These are phyloP conservation scores for Cantharis rufa DNA, from an alignment of 2,888 invertebrate species.

Conservation along the genomic window DNA sequence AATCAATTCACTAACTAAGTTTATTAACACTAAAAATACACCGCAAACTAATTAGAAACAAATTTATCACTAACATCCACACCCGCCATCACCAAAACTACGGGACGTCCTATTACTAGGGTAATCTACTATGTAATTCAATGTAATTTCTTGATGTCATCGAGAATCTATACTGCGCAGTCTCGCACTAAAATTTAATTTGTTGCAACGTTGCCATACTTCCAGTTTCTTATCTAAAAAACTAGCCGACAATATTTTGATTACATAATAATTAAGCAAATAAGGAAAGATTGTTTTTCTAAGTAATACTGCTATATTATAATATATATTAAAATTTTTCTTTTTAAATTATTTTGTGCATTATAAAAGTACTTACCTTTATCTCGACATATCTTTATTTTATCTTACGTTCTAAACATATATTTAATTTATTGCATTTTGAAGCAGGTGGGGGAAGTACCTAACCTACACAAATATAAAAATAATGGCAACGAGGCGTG, in stretches of 20 bases:
- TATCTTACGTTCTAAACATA: neutral
- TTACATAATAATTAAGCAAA: neutral
- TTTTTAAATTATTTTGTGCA: neutral
- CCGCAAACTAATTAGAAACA: constrained; percentile 3
- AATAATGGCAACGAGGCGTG: neutral
- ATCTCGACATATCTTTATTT: neutral
- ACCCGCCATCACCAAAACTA: constrained; percentile 24
- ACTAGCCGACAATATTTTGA: neutral
- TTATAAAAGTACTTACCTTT: neutral
- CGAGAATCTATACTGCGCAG: neutral
- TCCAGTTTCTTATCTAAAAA: neutral
- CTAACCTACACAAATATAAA: neutral
- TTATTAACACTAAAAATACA: constrained; percentile 18
- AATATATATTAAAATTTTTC: no score
- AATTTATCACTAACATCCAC: constrained; percentile 10
- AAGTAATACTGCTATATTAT: no score
- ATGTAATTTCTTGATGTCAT: neutral
- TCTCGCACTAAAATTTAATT: neutral
- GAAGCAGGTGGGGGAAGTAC: neutral
- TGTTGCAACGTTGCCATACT: neutral
- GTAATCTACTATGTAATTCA: neutral
- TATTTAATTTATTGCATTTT: neutral
- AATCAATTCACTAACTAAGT: neutral
- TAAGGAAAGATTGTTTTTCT: neutral
- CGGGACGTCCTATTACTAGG: neutral